These are phyloP conservation scores for Labeo rohita DNA, from an alignment of 2,113 vertebrate genomes.

Conservation along the genomic window DNA sequence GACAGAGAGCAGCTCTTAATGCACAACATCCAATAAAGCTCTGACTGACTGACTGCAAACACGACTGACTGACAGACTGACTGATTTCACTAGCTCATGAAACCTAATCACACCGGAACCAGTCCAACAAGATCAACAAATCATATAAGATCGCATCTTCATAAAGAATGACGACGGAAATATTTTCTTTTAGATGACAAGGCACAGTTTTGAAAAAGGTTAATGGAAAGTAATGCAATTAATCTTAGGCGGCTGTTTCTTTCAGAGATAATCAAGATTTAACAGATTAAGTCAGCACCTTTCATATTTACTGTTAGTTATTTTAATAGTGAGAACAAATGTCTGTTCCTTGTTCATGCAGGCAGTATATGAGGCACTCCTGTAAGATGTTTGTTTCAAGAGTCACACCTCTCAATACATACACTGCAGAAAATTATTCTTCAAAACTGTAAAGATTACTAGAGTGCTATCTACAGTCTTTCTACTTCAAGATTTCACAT, in stretches of 20 bases:
- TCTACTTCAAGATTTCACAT: no score
- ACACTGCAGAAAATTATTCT: no score
- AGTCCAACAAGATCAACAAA: not conserved
- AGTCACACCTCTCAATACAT: no score
- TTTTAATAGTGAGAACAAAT: not conserved
- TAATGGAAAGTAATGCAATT: not conserved
- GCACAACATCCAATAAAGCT: constrained; percentile 71
- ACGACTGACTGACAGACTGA: constrained; percentile 54
- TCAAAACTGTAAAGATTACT: no score
- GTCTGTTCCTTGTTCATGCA: not conserved
- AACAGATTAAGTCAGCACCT: not conserved
- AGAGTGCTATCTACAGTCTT: no score
- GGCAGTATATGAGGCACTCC: not conserved
- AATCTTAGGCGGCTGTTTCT: not conserved
- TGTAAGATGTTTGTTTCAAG: no score
- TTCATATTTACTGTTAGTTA: not conserved
- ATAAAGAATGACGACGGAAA: not conserved
- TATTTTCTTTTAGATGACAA: not conserved
- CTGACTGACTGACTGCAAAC: constrained; percentile 69
- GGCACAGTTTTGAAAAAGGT: not conserved
- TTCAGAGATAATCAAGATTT: not conserved
- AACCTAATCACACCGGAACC: not conserved
- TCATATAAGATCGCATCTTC: not conserved
- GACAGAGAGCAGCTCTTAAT: constrained; percentile 54
- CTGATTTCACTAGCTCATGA: constrained; percentile 62